A percentile compares a stretch with the other conserved stretches of the same genome.
Conservation (phyloP, 2,888 invertebrate species). For the Ornithoptera alexandrae region DNA sequence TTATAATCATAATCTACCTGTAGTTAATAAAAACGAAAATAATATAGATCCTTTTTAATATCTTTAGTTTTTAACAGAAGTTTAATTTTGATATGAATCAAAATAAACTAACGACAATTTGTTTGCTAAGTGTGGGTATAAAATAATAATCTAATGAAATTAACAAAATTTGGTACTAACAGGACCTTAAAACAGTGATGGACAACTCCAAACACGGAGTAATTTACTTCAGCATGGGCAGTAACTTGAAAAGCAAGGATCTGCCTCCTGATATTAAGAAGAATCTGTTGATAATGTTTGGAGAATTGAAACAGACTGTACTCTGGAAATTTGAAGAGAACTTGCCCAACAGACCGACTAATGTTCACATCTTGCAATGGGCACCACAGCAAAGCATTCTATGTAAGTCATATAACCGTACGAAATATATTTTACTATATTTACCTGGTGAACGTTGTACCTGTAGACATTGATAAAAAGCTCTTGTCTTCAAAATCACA, state of each 20-base stretch:
- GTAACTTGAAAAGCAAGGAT: slow-evolving; percentile 53
- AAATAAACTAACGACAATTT: too few relatives aligned
- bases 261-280: slow-evolving; percentile 48
- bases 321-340: slow-evolving; percentile 53
- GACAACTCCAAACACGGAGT: slow-evolving; percentile 60
- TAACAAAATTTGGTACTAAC: slow-evolving; percentile 1
- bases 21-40: too few relatives aligned
- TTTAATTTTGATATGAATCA: too few relatives aligned
- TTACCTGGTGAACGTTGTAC: too few relatives aligned
- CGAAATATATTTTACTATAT: too few relatives aligned
- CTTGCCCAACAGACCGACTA: slow-evolving; percentile 40
- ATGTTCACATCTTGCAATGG: slow-evolving; percentile 49
- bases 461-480: too few relatives aligned
- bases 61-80: too few relatives aligned
- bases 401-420: not conserved
- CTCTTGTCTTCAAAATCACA: too few relatives aligned
- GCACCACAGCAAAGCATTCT: slow-evolving; percentile 44
- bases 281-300: slow-evolving; percentile 49
- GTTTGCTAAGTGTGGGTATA: too few relatives aligned
- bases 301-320: slow-evolving; percentile 49
- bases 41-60: too few relatives aligned
- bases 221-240: slow-evolving; percentile 71
- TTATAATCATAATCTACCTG: too few relatives aligned
- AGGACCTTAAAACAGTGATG: slow-evolving; percentile 59
- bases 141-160: too few relatives aligned